Evolutionary conservation across 2,888 invertebrate species (phyloP).

Genomic region (Scaptomyza parva): DNA sequence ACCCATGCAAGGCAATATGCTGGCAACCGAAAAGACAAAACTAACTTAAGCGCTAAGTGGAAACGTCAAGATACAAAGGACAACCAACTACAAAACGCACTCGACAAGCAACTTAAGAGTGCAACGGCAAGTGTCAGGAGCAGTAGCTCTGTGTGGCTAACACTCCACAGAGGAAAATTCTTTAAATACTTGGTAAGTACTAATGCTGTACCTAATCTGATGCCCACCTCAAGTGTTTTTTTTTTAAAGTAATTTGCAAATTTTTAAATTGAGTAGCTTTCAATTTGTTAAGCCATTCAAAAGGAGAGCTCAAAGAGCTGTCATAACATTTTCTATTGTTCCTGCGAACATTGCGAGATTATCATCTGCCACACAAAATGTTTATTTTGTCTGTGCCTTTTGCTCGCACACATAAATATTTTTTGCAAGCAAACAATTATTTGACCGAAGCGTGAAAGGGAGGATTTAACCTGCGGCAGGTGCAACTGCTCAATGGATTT

Average conservation of each 20-base stretch:
- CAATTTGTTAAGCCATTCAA: conserved; percentile 8
- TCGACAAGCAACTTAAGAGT: conserved; percentile 41
- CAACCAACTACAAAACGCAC: conserved; percentile 20
- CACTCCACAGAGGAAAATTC: neutral
- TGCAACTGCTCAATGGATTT: conserved; percentile 47
- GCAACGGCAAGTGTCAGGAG: conserved; percentile 49
- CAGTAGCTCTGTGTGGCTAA: conserved; percentile 6
- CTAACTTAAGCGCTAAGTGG: conserved; percentile 36
- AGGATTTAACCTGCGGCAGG: conserved; percentile 50
- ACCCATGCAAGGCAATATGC: conserved; percentile 28
- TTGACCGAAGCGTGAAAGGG: neutral
- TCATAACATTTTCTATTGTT: conserved; percentile 33
- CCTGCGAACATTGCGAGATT: neutral
- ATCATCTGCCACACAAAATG: conserved; percentile 4
- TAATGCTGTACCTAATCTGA: conserved; percentile 4
- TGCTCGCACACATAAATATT: neutral
- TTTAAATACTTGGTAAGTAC: conserved; percentile 39
- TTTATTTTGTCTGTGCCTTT: neutral
- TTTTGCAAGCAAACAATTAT: neutral
- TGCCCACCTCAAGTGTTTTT: conserved; percentile 9
- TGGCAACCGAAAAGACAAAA: conserved; percentile 11
- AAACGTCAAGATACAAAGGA: conserved; percentile 28
- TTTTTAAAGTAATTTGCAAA: conserved; percentile 25
- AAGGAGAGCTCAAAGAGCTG: conserved; percentile 7
- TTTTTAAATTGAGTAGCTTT: conserved; percentile 10